Conservation (phyloP, 1,140 invertebrate species). For the Cherax quadricarinatus region DNA sequence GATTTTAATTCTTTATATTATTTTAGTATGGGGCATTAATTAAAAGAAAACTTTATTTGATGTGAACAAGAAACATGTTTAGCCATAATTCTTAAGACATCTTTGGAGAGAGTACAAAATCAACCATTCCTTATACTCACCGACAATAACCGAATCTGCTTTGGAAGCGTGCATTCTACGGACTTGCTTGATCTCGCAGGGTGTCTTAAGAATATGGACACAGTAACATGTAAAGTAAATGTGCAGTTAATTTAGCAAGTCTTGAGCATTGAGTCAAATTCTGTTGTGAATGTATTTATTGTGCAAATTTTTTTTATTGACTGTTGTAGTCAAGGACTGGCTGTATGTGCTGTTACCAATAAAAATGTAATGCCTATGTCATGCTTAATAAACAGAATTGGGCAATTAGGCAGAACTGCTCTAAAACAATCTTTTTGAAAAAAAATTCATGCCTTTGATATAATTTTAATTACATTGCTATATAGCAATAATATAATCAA, state of each 20-base stretch:
- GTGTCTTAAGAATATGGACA: conserved; percentile 22
- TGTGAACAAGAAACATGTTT: background rate
- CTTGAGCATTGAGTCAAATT: conserved; percentile 1
- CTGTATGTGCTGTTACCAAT: background rate
- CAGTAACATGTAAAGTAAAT: background rate
- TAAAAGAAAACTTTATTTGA: background rate
- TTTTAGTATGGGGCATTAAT: background rate
- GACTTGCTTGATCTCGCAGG: background rate
- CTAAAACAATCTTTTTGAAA: no score
- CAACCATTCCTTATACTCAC: conserved; percentile 19
- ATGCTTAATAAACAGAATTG: background rate
- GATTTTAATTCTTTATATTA: background rate
- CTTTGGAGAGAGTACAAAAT: conserved; percentile 32
- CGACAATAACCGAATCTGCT: conserved; percentile 16
- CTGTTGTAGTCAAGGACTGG: background rate
- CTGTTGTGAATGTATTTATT: conserved; percentile 46
- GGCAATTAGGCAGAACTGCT: no score
- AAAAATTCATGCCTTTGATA: no score
- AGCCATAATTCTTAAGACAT: conserved; percentile 12
- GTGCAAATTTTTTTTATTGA: conserved; percentile 7
- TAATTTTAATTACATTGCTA: no score
- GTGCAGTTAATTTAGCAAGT: conserved; percentile 23
- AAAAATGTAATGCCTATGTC: background rate
- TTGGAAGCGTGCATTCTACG: background rate
- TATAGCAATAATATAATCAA: no score